Percentiles rank a stretch among this genome's conserved stretches.
phyloP scores from a whole-genome alignment of 1,140 invertebrate species.

The Adelges cooleyi region DNA sequence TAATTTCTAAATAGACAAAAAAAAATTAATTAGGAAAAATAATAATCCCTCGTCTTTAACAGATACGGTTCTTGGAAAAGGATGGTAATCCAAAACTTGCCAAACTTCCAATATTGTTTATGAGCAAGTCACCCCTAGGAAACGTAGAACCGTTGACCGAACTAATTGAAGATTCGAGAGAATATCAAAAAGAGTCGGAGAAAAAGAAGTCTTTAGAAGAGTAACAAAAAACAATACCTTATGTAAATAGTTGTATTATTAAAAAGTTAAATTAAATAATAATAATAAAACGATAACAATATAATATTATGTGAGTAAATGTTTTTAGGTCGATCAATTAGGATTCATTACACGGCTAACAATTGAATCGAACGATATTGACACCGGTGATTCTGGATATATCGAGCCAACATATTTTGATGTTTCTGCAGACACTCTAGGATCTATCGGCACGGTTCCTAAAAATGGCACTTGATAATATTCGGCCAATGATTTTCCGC shows the following conservation, averaged over 20 bases:
- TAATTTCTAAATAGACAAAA: background rate
- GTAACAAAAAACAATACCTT: too few relatives aligned
- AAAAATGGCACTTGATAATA: constrained; percentile 53
- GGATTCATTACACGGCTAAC: background rate
- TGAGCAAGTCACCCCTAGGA: constrained; percentile 30
- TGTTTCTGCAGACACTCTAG: constrained; percentile 46
- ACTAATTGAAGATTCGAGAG: background rate
- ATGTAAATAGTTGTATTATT: background rate
- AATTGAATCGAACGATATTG: constrained; percentile 12
- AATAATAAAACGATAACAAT: background rate
- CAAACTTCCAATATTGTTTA: constrained; percentile 31
- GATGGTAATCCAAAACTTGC: constrained; percentile 59
- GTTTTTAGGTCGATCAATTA: constrained; percentile 1
- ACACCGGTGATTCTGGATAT: constrained; percentile 14
- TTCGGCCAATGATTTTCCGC: constrained; percentile 62
- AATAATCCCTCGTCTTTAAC: too few relatives aligned
- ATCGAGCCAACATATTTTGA: constrained; percentile 12
- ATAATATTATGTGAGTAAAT: background rate
- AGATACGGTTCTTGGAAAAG: constrained; percentile 57
- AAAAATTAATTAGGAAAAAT: too few relatives aligned
- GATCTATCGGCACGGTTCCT: constrained; percentile 69
- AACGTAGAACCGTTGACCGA: constrained; percentile 16
- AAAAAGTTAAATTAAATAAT: background rate
- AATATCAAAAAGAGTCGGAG: background rate
- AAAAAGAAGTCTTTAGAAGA: background rate